Base-by-base conservation (phyloP, 2,113 vertebrate species). In the Herpailurus yagouaroundi region DNA sequence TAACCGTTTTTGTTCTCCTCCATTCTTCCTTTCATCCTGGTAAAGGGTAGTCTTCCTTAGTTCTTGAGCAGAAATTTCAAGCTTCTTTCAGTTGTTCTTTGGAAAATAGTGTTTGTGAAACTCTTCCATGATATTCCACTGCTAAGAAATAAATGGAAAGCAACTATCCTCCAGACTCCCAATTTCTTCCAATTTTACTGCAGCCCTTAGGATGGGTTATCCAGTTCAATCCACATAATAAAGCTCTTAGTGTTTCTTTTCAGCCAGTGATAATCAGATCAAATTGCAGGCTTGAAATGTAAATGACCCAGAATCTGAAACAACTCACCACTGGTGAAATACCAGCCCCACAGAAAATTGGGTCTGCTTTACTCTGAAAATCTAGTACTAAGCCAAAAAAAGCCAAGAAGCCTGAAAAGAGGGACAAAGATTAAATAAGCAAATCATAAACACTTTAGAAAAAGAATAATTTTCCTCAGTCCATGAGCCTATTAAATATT, bases 241-340 rank as follows among this genome's bases (percentile, higher is more conserved):
- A 97, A 93, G 91, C 81, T 77, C 84, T 90, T 57, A 95, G 77
- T 89, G 50, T 95, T 97, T 90, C 71, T 93, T 82, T 52, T 81
- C 52, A 80, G 74, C 48, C 77, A 83, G 74, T 95, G 91, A 94
- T 82, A 92, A 94, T 91, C 81, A 96, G 88, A 95, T 97, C 95
- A 97, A 86, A 93, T 95, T 87, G 82, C 95, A 94, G 79, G 41
- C 89, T 88, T 80, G 95, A 97, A 95, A 95, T 94, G 85, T 83
- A 95, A 97, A 94, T 97, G 85, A 83, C 88, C 84, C 96, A 25
- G 89, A 95, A 93, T 97, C 60, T 87, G 96, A 97, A 95, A 93
- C 86, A 91, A 93, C 13, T 95, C 50, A 57, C 36, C 77, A 38
- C 82, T 76, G 93, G 82, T 94, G 96, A 97, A 95, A 97, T 97